Evolutionary conservation across 2,888 invertebrate genomes (phyloP).

Genomic region (Macrophya annulata): DNA sequence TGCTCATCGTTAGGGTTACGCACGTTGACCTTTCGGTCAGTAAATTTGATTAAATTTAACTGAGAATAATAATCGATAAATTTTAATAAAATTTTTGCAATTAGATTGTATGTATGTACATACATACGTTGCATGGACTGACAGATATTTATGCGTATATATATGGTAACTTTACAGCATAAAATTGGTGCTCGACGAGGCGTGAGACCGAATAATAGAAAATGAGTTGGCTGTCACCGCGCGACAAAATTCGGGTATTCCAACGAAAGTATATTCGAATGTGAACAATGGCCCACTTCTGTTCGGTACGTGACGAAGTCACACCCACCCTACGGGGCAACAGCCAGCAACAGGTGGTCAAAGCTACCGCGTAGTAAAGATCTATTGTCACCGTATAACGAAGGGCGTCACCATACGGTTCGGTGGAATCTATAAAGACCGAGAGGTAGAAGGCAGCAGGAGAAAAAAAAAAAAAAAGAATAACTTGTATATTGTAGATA

Average conservation of each 20-base stretch:
- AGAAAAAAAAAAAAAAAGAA: background rate
- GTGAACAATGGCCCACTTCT: constrained; percentile 65
- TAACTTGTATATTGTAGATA: constrained; percentile 8
- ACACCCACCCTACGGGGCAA: constrained; percentile 61
- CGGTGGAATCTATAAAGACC: background rate
- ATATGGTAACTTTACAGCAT: background rate
- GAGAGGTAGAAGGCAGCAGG: constrained; percentile 53
- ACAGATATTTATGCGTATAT: constrained; percentile 14
- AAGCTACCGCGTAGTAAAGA: constrained; percentile 64
- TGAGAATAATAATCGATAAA: background rate
- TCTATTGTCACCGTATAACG: constrained; percentile 70
- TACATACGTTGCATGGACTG: background rate
- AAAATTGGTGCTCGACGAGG: constrained; percentile 36
- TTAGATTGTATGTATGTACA: no score
- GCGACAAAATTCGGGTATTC: constrained; percentile 33
- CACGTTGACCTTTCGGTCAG: constrained; percentile 16
- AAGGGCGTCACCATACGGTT: constrained; percentile 62
- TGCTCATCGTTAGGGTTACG: constrained; percentile 24
- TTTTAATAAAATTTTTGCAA: background rate
- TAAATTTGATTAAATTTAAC: constrained; percentile 26
- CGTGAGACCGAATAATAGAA: constrained; percentile 46
- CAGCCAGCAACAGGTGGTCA: constrained; percentile 68
- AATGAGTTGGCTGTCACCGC: constrained; percentile 53
- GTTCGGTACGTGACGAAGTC: constrained; percentile 65
- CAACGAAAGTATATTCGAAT: background rate